Conservation (phyloP, 2,797 vertebrate species). For the Euphonia xanthogaster region DNA sequence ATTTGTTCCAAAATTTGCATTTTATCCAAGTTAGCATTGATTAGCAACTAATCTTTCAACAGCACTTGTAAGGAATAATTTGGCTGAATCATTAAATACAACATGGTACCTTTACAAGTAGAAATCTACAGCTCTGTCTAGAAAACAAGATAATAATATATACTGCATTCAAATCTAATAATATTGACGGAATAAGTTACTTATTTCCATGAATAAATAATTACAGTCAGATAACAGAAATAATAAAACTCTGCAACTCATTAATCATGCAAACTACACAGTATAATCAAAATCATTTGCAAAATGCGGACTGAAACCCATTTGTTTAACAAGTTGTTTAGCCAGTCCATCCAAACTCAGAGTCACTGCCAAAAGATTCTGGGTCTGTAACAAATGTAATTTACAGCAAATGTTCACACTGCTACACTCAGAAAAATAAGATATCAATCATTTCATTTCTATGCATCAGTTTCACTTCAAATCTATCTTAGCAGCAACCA, state of each 20-base stretch:
- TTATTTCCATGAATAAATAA: not conserved
- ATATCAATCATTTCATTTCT: not conserved
- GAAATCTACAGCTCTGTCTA: not conserved
- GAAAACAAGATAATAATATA: not conserved
- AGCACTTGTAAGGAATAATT: not conserved
- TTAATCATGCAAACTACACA: not conserved
- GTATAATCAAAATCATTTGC: conserved; percentile 20
- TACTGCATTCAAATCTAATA: not conserved
- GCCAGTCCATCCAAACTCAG: not conserved
- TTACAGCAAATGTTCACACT: conserved; percentile 1
- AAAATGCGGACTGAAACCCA: not conserved
- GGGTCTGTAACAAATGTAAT: conserved; percentile 5
- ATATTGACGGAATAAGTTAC: not conserved
- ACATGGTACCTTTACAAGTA: not conserved
- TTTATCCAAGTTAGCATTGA: conserved; percentile 3
- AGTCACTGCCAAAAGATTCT: conserved; percentile 5
- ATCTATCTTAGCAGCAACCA: not conserved
- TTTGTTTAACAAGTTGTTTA: conserved; percentile 5
- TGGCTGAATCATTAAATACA: not conserved
- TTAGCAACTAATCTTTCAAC: not conserved
- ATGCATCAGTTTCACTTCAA: not conserved
- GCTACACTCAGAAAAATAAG: not conserved
- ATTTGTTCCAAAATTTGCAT: conserved; percentile 11
- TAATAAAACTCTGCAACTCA: not conserved
- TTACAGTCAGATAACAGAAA: not conserved